Conservation (phyloP, 2,113 vertebrate genomes). For the Poeciliopsis prolifica region DNA sequence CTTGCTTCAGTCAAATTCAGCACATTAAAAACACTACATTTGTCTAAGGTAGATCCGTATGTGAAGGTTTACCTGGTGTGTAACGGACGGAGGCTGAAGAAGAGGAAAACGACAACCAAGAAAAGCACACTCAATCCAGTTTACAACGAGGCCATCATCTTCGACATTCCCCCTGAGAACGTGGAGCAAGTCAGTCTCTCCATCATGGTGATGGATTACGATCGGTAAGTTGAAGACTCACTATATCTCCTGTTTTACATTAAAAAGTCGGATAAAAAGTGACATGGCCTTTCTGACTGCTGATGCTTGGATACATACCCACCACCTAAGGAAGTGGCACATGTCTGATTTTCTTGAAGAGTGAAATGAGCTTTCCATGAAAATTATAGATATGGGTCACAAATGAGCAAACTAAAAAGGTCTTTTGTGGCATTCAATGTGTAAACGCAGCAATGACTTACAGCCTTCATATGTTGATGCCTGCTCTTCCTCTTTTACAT, state of each 20-base stretch:
- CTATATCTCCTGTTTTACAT: background rate
- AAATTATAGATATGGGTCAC: too few relatives aligned
- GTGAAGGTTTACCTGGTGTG: constrained; percentile 98
- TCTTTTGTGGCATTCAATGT: too few relatives aligned
- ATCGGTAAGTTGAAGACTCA: constrained; percentile 81
- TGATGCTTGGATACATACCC: too few relatives aligned
- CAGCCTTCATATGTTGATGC: too few relatives aligned
- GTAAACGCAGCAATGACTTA: too few relatives aligned
- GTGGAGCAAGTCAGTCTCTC: constrained; percentile 98
- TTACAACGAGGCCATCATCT: constrained; percentile 98
- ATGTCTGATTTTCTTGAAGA: too few relatives aligned
- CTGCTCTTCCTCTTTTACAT: too few relatives aligned
- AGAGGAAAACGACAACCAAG: constrained; percentile 96
- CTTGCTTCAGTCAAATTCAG: background rate
- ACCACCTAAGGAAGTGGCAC: too few relatives aligned
- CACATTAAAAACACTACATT: constrained; percentile 1
- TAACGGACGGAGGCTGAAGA: constrained; percentile 93
- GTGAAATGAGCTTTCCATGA: too few relatives aligned
- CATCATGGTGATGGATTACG: constrained; percentile 98
- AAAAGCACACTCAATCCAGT: constrained; percentile 93
- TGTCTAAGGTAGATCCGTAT: constrained; percentile 86
- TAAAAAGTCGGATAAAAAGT: too few relatives aligned
- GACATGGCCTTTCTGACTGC: too few relatives aligned
- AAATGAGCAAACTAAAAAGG: too few relatives aligned
- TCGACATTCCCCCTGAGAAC: constrained; percentile 97